Conservation (phyloP, 2,888 invertebrate species). For the Drosophila suboccidentalis region DNA sequence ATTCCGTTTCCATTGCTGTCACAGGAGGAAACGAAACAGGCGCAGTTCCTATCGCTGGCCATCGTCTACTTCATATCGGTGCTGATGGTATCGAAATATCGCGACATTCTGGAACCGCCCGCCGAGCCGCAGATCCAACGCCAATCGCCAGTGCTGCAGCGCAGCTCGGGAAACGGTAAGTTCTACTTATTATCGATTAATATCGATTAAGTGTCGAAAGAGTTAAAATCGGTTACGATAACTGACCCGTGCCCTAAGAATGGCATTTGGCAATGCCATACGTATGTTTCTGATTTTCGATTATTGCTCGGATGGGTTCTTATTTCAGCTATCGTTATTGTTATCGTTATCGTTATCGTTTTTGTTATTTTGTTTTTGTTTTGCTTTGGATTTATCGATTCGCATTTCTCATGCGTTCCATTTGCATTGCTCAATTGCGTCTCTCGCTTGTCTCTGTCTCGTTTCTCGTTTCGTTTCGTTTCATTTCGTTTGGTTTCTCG, state of each 20-base stretch:
- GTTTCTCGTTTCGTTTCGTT: constrained; percentile 37
- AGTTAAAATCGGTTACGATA: constrained; percentile 17
- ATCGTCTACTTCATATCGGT: constrained; percentile 99
- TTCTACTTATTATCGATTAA: constrained; percentile 14
- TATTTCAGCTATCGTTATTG: constrained; percentile 3
- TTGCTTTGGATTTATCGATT: constrained; percentile 18
- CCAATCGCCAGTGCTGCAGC: constrained; percentile 87
- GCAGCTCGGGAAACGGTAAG: constrained; percentile 85
- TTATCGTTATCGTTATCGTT: background rate
- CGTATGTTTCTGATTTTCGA: constrained; percentile 12
- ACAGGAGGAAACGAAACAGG: constrained; percentile 99
- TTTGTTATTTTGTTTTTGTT: background rate
- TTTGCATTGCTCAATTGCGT: constrained; percentile 41
- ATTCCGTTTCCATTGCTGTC: constrained; percentile 50
- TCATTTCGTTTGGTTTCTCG: constrained; percentile 33
- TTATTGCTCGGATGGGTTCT: constrained; percentile 44
- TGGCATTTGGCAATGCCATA: constrained; percentile 26
- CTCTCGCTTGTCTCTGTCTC: constrained; percentile 45
- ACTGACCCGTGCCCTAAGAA: constrained; percentile 11
- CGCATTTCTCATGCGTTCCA: constrained; percentile 43
- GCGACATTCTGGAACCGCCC: constrained; percentile 99
- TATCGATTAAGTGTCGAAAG: background rate
- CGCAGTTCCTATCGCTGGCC: constrained; percentile 99
- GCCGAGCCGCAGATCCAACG: constrained; percentile 89
- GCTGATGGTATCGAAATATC: constrained; percentile 99